phyloP scores from a whole-genome alignment of 2,888 invertebrate species.

The Drepanosiphum platanoidis region DNA sequence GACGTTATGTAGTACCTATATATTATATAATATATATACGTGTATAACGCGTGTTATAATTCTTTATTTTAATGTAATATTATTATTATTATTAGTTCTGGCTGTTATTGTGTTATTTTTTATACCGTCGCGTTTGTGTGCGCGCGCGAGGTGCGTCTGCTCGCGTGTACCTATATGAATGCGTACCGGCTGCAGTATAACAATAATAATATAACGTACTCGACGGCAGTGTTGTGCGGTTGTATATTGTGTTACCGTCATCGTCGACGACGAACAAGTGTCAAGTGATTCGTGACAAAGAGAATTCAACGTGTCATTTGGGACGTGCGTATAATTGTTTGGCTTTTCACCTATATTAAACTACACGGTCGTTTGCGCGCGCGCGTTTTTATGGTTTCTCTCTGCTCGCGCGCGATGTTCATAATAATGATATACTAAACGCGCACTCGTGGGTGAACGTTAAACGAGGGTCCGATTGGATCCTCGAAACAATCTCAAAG shows the following conservation, averaged over 20 bases:
- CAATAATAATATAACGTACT: too few relatives aligned
- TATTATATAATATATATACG: neutral
- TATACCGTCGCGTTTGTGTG: neutral
- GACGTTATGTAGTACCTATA: neutral
- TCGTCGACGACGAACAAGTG: constrained; percentile 30
- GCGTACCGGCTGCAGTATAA: too few relatives aligned
- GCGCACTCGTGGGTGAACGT: too few relatives aligned
- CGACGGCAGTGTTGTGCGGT: constrained; percentile 17
- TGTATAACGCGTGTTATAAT: too few relatives aligned
- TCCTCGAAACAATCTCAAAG: too few relatives aligned
- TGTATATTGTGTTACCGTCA: neutral
- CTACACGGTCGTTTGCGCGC: constrained; percentile 18
- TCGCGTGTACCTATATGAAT: neutral
- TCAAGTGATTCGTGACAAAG: constrained; percentile 56
- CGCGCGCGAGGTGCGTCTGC: constrained; percentile 28
- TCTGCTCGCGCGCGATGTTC: neutral
- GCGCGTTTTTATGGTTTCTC: constrained; percentile 23
- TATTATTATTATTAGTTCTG: constrained; percentile 9
- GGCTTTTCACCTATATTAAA: constrained; percentile 6
- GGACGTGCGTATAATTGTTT: constrained; percentile 28
- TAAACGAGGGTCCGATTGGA: too few relatives aligned
- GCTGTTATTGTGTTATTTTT: constrained; percentile 5
- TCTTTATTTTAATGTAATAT: neutral
- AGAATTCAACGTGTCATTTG: constrained; percentile 59
- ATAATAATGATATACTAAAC: neutral